A percentile compares a stretch with the other conserved stretches of the same genome.
Evolutionary conservation across 2,888 invertebrate genomes (phyloP).

Genomic region (Thysanoteuthis rhombus): DNA sequence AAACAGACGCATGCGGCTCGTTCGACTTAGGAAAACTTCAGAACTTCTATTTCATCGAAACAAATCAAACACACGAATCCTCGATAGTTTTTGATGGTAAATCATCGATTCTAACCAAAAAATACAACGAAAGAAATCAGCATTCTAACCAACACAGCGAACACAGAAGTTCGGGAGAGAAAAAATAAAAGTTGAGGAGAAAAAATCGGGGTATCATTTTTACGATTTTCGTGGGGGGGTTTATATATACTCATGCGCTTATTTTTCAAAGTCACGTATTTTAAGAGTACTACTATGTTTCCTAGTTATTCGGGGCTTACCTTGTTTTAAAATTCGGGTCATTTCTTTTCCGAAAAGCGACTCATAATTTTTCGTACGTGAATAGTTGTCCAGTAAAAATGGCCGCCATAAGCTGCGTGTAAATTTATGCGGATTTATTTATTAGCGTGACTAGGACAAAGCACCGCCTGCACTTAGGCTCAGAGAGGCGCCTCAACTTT

Average conservation of each 20-base stretch:
- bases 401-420: constrained; percentile 32
- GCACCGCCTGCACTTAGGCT: constrained; percentile 1
- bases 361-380: constrained; percentile 30
- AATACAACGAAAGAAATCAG: neutral
- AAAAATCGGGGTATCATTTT: neutral
- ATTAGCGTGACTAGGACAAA: constrained; percentile 29
- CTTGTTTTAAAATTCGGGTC: constrained; percentile 30
- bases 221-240: neutral
- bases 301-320: constrained; percentile 23
- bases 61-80: neutral
- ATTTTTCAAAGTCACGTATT: neutral
- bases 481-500: neutral
- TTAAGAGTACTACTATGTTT: neutral
- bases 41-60: neutral
- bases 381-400: constrained; percentile 31
- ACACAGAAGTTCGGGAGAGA: neutral
- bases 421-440: constrained; percentile 30
- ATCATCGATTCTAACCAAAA: neutral
- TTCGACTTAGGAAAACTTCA: constrained; percentile 12
- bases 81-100: neutral
- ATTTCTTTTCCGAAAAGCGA: constrained; percentile 27
- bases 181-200: neutral
- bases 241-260: neutral
- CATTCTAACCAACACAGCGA: neutral
- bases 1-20: neutral